phyloP scores from a whole-genome alignment of 2,888 invertebrate species.

The Congeria kusceri region DNA sequence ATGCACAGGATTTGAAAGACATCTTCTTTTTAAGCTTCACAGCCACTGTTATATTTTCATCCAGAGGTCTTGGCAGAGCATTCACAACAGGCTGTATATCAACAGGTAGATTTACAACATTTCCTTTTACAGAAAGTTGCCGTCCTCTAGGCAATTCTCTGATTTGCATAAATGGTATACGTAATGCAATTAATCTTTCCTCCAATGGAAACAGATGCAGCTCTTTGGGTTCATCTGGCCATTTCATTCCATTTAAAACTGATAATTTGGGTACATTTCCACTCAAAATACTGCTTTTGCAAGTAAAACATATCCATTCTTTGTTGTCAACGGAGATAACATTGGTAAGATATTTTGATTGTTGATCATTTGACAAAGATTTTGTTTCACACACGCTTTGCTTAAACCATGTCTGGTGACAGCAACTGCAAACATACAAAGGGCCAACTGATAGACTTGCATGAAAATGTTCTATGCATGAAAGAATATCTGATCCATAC shows the following conservation, averaged over 20 bases:
- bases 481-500: slow-evolving; percentile 2
- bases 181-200: slow-evolving; percentile 54
- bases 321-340: slow-evolving; percentile 5
- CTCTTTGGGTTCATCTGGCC: slow-evolving; percentile 52
- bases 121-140: slow-evolving; percentile 62
- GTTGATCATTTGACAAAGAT: not conserved
- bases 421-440: slow-evolving; percentile 12
- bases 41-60: slow-evolving; percentile 54
- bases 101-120: slow-evolving; percentile 65
- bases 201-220: slow-evolving; percentile 53
- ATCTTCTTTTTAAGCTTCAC: slow-evolving; percentile 62
- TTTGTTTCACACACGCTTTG: slow-evolving; percentile 1
- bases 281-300: slow-evolving; percentile 9
- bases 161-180: slow-evolving; percentile 60
- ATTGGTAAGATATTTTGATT: slow-evolving; percentile 5
- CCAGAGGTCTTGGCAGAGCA: slow-evolving; percentile 35
- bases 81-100: slow-evolving; percentile 58
- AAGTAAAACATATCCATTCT: slow-evolving; percentile 21
- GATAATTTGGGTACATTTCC: slow-evolving; percentile 45
- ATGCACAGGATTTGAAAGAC: slow-evolving; percentile 42
- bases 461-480: slow-evolving; percentile 11
- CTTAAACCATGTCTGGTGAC: slow-evolving; percentile 20
- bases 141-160: slow-evolving; percentile 47
- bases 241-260: slow-evolving; percentile 52
- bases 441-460: not conserved